Evolutionary conservation across 2,888 invertebrate genomes (phyloP), one percentile per base, ranked within the genome.

Genomic region (Thyatira batis): DNA sequence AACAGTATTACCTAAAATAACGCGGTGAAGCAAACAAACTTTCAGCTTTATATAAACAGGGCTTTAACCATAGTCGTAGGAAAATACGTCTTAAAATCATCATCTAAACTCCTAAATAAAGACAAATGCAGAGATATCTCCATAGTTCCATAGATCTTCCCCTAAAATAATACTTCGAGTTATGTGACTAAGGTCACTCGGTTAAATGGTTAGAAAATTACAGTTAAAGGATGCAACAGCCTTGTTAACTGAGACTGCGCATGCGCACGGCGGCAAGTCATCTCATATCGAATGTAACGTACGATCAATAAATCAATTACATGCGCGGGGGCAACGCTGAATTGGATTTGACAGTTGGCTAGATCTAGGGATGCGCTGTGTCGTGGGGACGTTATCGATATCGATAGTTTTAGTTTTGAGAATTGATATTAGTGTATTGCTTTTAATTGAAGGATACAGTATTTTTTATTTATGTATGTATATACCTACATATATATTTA

Each of bases 221-320:
- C 39, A 39, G 39, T 39, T 17, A 78, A 77, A 85, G 87, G 86
- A 87, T 86, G 86, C 86, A 82, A 66, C 72, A 77, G 73, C 78
- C 78, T 80, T 76, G 77, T 66, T 54, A 52, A 45, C 55, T 51
- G 39, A n/a, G n/a, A n/a, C n/a, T n/a, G 44, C 20, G 23, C n/a
- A 21, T 30, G 59, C 74, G 78, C 75, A 76, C 75, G 63, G 67
- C 71, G 77, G 80, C 82, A 73, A 74, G 74, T 80, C 81, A 82
- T 83, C 80, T 81, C 84, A 80, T 87, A 92, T 91, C 92, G 91
- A 92, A 90, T 87, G 83, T 90, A 88, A 92, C 87, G 84, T 87
- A 92, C 85, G 89, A 91, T 91, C 92, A 90, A 91, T 92, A 92
- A 92, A 92, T 92, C 92, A 92, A 92, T 92, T 92, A 92, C 85